Conservation (phyloP, 1,140 invertebrate species). For the Drosophila grimshawi region DNA sequence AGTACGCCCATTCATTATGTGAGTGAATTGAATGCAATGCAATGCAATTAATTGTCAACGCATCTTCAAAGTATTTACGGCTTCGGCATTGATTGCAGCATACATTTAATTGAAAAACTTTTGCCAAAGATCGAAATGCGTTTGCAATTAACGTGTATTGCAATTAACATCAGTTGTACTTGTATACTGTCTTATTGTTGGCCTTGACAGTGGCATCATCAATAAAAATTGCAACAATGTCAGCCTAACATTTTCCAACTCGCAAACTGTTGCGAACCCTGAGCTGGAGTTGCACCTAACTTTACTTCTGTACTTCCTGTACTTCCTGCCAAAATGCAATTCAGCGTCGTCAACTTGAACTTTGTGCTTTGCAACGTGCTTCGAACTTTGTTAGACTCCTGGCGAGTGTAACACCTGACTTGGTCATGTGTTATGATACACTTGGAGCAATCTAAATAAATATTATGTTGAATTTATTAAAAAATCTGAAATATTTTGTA, state of each 20-base stretch:
- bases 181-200: constrained; percentile 24
- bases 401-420: constrained; percentile 1
- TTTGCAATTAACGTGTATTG: constrained; percentile 36
- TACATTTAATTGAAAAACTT: constrained; percentile 72
- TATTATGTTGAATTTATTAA: neutral
- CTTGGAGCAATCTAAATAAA: neutral
- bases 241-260: constrained; percentile 40
- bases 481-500: neutral
- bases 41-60: constrained; percentile 74
- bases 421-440: constrained; percentile 12
- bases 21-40: constrained; percentile 48
- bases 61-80: constrained; percentile 53
- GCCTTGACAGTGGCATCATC: constrained; percentile 52
- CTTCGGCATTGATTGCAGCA: constrained; percentile 57
- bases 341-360: constrained; percentile 73
- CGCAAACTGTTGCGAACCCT: constrained; percentile 15
- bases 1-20: constrained; percentile 43
- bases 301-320: constrained; percentile 33
- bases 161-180: constrained; percentile 48
- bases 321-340: constrained; percentile 68
- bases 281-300: constrained; percentile 43
- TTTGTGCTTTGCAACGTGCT: constrained; percentile 46
- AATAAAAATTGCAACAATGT: constrained; percentile 67
- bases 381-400: constrained; percentile 12
- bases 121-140: constrained; percentile 34